Base-by-base conservation (phyloP, 2,888 invertebrate species). In the Drosophila peninsularis region DNA sequence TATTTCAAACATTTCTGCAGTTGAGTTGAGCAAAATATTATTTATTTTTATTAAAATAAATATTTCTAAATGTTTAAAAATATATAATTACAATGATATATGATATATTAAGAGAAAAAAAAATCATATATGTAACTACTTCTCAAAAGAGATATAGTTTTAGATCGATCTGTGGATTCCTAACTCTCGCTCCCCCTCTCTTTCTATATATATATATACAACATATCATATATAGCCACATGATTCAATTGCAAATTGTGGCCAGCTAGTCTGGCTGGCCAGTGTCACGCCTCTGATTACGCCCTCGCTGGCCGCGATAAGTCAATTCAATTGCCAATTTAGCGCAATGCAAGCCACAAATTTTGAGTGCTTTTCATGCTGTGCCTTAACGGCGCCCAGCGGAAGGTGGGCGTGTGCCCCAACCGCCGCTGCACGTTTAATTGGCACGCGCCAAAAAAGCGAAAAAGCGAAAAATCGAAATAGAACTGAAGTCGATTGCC, bases 391-490 rank as follows among this genome's bases (percentile, higher is more conserved):
- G 34, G n/a, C 36, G 6, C 37, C 0, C 24, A 7, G 39, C 49
- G 54, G 53, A 52, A 61, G 47, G 75, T 74, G 75, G 75, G 75
- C 65, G 70, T 75, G 61, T 71, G 47, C 53, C 64, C 62, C 62
- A 0, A 4, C 53, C 44, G 55, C 32, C 42, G 57, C 37, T 63
- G 72, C 71, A 73, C 77, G 84, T 78, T 84, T 82, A 84, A 82
- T 82, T 85, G 85, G 85, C 85, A 85, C 85, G 88, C 88, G 85
- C 85, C 85, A 82, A 80, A 78, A 45, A 27, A 14, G n/a, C 0
- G 0, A n/a, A 19, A 24, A 6, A 1, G n/a, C 24, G 21, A 2
- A 17, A 47, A 30, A 47, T 47, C 45, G 45, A 55, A 32, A 34
- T 32, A 65, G 19, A 42, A 55, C 44, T 17, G 42, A 30, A 14